Base-by-base conservation (phyloP, 37 sponge, comb jelly and placozoan species). In the Spongilla lacustris region DNA sequence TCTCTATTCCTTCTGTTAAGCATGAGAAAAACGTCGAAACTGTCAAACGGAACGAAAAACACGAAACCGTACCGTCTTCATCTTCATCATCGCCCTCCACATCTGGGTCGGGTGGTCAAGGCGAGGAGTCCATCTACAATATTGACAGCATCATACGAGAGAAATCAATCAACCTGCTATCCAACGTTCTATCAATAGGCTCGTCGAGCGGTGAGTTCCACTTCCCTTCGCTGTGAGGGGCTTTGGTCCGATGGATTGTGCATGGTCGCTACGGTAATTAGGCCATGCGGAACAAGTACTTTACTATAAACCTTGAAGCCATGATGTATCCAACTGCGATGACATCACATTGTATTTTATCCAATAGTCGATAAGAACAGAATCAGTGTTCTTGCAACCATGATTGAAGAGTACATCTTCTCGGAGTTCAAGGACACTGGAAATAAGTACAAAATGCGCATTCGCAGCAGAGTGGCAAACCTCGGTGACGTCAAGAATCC, bases 401-500 rank as follows among this genome's bases (percentile, higher is more conserved):
- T 58, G 19, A 58, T 58, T 58, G 50, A 29, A 78, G 38, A 36
- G 38, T 68, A 66, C 72, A 90, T 98, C 31, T 96, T 85, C 74
- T 36, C 68, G 30, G 99, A 98, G 82, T 86, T 93, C 71, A 58
- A 77, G 22, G 93, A 89, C 17, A 82, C 89, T 2, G 90, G 90
- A n/a, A 84, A 79, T 67, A 98, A 98, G 81, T 98, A 98, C 80
- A 96, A 96, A 68, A 87, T 80, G 67, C 71, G 91, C 22, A 69
- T 96, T 10, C 58, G 99, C 24, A 98, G 99, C 72, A 74, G 99
- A 34, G 91, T 98, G 8, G 79, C 97, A 28, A 98, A 98, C 74
- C 80, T 98, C 17, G 92, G 94, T 41, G 99, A 98, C 71, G 38
- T 88, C 34, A 96, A 94, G 90, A 98, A 98, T 77, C 99, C 99